phyloP scores from a whole-genome alignment of 1,140 invertebrate species.

The Leptinotarsa undecemlineata region DNA sequence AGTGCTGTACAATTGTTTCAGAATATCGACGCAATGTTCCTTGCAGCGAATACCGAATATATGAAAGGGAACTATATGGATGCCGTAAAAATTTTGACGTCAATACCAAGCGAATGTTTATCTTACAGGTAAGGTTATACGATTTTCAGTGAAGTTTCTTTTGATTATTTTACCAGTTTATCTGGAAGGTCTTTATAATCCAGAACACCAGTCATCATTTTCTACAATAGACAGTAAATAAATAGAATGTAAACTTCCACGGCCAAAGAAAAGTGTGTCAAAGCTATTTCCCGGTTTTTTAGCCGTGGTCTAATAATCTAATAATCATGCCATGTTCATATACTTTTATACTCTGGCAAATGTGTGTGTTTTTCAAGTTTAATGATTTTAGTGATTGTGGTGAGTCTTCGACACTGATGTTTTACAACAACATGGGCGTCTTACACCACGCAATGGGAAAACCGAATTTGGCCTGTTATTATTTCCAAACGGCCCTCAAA shows the following conservation, averaged over 20 bases:
- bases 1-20: constrained; percentile 50
- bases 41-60: constrained; percentile 74
- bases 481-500: constrained; percentile 81
- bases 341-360: neutral
- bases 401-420: constrained; percentile 70
- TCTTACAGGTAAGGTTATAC: constrained; percentile 56
- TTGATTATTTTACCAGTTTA: too few relatives aligned
- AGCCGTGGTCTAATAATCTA: too few relatives aligned
- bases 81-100: constrained; percentile 68
- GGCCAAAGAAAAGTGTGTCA: too few relatives aligned
- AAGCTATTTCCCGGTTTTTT: too few relatives aligned
- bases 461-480: constrained; percentile 82
- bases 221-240: too few relatives aligned
- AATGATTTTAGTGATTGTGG: constrained; percentile 60
- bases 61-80: constrained; percentile 70
- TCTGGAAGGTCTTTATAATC: too few relatives aligned
- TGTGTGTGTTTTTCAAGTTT: neutral
- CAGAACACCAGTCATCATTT: too few relatives aligned
- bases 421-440: constrained; percentile 89
- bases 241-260: too few relatives aligned
- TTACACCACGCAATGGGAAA: constrained; percentile 86
- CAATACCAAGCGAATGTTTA: constrained; percentile 58
- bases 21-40: constrained; percentile 65
- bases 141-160: too few relatives aligned
- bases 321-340: too few relatives aligned